phyloP scores from a whole-genome alignment of 2,888 invertebrate species.

The Ommatoiulus sabulosus region DNA sequence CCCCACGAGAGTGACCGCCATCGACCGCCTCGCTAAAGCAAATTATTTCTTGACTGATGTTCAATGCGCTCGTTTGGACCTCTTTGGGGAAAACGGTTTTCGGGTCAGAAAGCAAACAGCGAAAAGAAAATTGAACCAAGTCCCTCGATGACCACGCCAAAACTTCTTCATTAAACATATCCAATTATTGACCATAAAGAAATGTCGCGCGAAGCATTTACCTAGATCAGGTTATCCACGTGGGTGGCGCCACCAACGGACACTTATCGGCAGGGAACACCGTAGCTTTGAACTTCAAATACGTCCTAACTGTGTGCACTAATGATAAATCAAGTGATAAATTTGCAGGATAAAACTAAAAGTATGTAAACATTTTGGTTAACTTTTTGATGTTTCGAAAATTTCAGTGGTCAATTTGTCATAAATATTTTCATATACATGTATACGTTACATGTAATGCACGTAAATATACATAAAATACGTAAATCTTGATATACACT shows the following conservation, averaged over 20 bases:
- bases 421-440: no score
- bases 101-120: slow-evolving; percentile 17
- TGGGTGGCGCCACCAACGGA: not conserved
- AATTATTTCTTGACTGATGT: slow-evolving; percentile 43
- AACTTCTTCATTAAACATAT: slow-evolving; percentile 43
- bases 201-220: not conserved
- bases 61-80: slow-evolving; percentile 20
- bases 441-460: no score
- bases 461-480: no score
- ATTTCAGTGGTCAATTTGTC: no score
- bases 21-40: slow-evolving; percentile 31
- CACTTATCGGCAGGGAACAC: not conserved
- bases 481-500: no score
- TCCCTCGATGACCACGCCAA: slow-evolving; percentile 1
- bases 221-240: not conserved
- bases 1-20: slow-evolving; percentile 26
- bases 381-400: no score
- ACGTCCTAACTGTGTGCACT: no score
- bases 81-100: slow-evolving; percentile 36
- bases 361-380: no score
- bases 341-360: no score
- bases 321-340: no score
- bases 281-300: not conserved
- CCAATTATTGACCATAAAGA: slow-evolving; percentile 27
- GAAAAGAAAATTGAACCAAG: not conserved